Evolutionary conservation across 2,888 invertebrate species (phyloP).

Genomic region (Nomada fucata): DNA sequence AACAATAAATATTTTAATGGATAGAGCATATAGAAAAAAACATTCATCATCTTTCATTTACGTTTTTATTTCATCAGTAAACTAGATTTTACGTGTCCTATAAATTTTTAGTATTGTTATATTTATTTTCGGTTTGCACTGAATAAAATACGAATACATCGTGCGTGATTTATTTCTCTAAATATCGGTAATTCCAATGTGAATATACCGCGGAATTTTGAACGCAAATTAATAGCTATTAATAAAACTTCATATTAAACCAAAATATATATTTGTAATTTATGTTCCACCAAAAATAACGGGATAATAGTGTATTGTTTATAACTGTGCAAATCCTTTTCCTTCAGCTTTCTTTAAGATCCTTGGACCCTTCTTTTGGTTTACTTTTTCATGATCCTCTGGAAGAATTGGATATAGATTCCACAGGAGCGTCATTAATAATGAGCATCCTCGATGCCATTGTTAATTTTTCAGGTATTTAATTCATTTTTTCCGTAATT

Average conservation of each 20-base stretch:
- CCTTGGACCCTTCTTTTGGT: constrained; percentile 92
- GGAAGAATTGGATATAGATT: constrained; percentile 88
- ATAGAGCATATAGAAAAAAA: no score
- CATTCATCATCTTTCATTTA: no score
- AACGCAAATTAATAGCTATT: no score
- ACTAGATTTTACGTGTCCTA: no score
- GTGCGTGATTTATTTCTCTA: no score
- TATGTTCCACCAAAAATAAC: not conserved
- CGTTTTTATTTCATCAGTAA: no score
- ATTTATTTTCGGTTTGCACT: not conserved
- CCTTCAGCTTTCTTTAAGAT: constrained; percentile 90
- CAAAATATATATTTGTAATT: not conserved
- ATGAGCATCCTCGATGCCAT: constrained; percentile 91
- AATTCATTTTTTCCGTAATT: not conserved
- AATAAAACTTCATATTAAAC: not conserved
- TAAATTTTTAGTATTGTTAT: not conserved
- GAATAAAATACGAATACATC: no score
- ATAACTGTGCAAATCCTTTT: not conserved
- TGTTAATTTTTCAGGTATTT: constrained; percentile 89
- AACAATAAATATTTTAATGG: no score
- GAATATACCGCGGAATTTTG: no score
- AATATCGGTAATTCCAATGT: no score
- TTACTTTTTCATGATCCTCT: constrained; percentile 91
- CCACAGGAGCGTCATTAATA: constrained; percentile 90
- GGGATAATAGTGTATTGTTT: not conserved